Evolutionary conservation across 2,888 invertebrate species (phyloP).

Genomic region (Synergus gifuensis): DNA sequence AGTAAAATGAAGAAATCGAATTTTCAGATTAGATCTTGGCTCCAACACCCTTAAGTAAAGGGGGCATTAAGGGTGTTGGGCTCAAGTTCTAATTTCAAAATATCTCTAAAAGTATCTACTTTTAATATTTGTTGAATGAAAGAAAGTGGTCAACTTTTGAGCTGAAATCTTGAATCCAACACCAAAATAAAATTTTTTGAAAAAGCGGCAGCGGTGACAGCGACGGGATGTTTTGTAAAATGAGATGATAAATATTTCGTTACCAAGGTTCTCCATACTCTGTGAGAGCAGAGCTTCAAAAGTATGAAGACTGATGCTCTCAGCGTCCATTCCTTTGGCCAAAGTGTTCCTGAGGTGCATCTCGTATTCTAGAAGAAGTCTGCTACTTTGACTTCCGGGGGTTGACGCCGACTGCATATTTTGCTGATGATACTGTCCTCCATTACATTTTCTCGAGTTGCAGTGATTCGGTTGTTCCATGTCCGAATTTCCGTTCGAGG

Average conservation of each 20-base stretch:
- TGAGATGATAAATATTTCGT: slow-evolving; percentile 55
- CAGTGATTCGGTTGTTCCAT: slow-evolving; percentile 86
- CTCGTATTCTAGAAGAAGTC: slow-evolving; percentile 93
- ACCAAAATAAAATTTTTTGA: too few relatives aligned
- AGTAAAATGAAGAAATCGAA: too few relatives aligned
- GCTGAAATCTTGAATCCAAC: too few relatives aligned
- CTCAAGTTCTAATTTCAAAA: too few relatives aligned
- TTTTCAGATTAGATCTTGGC: too few relatives aligned
- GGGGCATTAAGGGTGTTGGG: too few relatives aligned
- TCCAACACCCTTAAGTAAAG: too few relatives aligned
- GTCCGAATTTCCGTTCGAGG: slow-evolving; percentile 95
- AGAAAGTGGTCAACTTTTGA: too few relatives aligned
- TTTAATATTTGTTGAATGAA: too few relatives aligned
- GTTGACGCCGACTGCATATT: slow-evolving; percentile 79
- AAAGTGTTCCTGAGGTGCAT: slow-evolving; percentile 95
- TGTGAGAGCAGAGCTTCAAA: slow-evolving; percentile 95
- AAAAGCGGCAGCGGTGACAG: too few relatives aligned
- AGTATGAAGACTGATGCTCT: slow-evolving; percentile 95
- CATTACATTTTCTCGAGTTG: slow-evolving; percentile 76
- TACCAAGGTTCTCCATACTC: slow-evolving; percentile 97
- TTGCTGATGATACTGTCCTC: slow-evolving; percentile 79
- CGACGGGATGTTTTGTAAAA: too few relatives aligned
- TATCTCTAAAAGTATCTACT: too few relatives aligned
- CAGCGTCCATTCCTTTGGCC: slow-evolving; percentile 96
- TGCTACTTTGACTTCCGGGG: slow-evolving; percentile 90